These are phyloP conservation scores for Holacanthus passer DNA, from an alignment of 2,113 vertebrate species.

Conservation along the genomic window DNA sequence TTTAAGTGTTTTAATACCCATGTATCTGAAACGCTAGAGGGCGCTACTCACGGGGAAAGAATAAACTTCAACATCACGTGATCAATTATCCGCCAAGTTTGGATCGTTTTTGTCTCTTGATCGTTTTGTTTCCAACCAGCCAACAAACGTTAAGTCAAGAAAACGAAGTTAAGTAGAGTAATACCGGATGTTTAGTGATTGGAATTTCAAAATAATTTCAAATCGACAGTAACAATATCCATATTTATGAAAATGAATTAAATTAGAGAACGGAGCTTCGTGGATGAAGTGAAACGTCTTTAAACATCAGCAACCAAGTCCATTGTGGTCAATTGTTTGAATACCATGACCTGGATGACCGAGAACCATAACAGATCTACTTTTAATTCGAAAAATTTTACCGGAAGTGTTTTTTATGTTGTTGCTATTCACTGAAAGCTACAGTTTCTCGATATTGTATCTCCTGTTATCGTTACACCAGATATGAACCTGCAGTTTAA, in stretches of 20 bases:
- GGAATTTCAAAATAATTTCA: conserved; percentile 7
- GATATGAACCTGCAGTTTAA: conserved; percentile 15
- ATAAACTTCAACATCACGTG: neutral
- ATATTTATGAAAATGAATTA: rapidly evolving
- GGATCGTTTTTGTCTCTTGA: conserved; percentile 1
- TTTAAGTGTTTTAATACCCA: too few species aligned
- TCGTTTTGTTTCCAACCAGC: neutral
- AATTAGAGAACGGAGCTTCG: too few species aligned
- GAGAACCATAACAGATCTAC: too few species aligned
- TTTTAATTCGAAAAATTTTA: conserved; percentile 19
- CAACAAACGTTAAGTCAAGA: neutral
- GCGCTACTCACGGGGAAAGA: neutral
- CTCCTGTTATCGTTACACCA: too few species aligned
- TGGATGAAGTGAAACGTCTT: too few species aligned
- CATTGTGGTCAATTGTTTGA: too few species aligned
- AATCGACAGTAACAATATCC: rapidly evolving
- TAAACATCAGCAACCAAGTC: too few species aligned
- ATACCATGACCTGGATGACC: too few species aligned
- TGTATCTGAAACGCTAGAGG: too few species aligned
- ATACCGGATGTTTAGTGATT: neutral
- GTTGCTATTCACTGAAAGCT: neutral
- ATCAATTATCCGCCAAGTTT: conserved; percentile 49
- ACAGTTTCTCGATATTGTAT: neutral
- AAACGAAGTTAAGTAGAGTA: rapidly evolving
- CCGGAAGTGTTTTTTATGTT: neutral